phyloP scores from a whole-genome alignment of 92 coral and sea anemone genomes.

The Chrysogorgia sp. region DNA sequence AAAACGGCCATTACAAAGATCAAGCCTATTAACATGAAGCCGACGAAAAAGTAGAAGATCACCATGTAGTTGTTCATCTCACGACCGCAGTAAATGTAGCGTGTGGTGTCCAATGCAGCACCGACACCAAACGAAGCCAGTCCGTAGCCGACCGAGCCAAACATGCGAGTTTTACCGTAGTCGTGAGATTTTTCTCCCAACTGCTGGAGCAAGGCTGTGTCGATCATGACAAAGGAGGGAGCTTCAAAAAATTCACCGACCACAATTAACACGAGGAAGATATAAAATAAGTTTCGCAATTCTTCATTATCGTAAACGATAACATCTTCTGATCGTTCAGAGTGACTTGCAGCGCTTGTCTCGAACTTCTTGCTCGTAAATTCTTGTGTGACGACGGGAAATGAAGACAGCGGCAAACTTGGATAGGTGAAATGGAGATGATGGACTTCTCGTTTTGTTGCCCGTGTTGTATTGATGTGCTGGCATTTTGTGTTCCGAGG shows the following conservation, averaged over 20 bases:
- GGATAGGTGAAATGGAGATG: conserved; percentile 7
- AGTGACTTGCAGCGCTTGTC: neutral
- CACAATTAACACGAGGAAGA: conserved; percentile 74
- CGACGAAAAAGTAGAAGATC: conserved; percentile 82
- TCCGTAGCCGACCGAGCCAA: conserved; percentile 90
- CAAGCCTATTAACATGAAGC: conserved; percentile 74
- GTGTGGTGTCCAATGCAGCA: conserved; percentile 80
- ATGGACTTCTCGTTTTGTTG: conserved; percentile 5
- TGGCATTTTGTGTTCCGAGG: conserved; percentile 80
- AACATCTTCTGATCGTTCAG: neutral
- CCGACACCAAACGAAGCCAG: conserved; percentile 92
- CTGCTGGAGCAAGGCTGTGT: conserved; percentile 87
- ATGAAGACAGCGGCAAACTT: conserved; percentile 19
- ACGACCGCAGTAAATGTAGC: conserved; percentile 78
- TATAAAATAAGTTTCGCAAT: conserved; percentile 64
- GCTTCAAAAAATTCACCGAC: conserved; percentile 93
- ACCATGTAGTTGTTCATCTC: conserved; percentile 82
- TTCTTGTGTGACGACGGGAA: conserved; percentile 23
- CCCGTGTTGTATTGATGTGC: conserved; percentile 6
- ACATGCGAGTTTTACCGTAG: conserved; percentile 92
- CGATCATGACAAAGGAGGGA: conserved; percentile 89
- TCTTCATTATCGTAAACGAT: conserved; percentile 73
- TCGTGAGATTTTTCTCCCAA: conserved; percentile 80
- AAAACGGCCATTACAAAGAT: conserved; percentile 72
- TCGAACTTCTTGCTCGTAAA: conserved; percentile 27